Conservation (phyloP, 2,888 invertebrate species). For the Poecilobothrus nobilitatus region DNA sequence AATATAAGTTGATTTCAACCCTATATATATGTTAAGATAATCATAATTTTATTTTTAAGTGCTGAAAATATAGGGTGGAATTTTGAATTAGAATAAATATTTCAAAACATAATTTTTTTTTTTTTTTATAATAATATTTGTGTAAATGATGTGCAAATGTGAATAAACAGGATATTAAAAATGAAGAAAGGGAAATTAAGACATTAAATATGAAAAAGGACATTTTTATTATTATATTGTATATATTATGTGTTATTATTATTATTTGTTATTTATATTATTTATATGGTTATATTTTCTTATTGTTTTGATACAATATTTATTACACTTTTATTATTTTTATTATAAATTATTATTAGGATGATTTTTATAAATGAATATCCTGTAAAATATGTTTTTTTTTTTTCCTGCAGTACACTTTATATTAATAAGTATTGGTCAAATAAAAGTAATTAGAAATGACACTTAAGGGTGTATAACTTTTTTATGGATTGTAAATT, state of each 20-base stretch:
- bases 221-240: neutral
- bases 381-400: neutral
- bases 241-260: too few relatives aligned
- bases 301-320: neutral
- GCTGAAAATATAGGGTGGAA: neutral
- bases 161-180: neutral
- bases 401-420: too few relatives aligned
- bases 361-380: neutral
- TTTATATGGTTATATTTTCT: neutral
- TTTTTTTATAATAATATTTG: neutral
- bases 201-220: neutral
- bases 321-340: neutral
- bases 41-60: neutral
- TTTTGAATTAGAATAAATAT: neutral
- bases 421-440: neutral
- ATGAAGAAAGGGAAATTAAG: neutral
- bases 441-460: constrained; percentile 3
- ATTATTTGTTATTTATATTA: too few relatives aligned
- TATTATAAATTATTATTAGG: neutral
- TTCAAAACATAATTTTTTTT: too few relatives aligned
- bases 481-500: neutral
- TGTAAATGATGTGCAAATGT: neutral
- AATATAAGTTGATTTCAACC: too few relatives aligned
- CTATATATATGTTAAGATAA: too few relatives aligned
- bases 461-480: neutral